Conservation (phyloP, 2,888 invertebrate genomes). For the Lymantria dispar region DNA sequence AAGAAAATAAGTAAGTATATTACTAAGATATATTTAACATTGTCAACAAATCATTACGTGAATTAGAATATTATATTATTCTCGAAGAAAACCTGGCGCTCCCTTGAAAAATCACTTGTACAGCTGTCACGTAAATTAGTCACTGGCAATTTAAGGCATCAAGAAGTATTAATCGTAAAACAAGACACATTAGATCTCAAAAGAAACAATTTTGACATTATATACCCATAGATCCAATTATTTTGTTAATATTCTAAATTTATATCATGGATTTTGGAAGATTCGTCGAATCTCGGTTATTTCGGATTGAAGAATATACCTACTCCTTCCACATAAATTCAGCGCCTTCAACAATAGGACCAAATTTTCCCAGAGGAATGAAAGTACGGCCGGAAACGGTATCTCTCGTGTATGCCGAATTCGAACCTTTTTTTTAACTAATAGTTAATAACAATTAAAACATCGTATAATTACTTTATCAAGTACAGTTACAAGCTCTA, state of each 20-base stretch:
- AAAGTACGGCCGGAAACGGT: too few relatives aligned
- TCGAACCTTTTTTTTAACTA: too few relatives aligned
- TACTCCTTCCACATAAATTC: too few relatives aligned
- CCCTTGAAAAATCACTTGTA: constrained; percentile 23
- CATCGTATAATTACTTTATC: too few relatives aligned
- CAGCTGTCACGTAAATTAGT: constrained; percentile 33
- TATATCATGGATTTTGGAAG: neutral
- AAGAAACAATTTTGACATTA: constrained; percentile 7
- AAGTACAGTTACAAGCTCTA: too few relatives aligned
- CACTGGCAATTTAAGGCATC: constrained; percentile 26
- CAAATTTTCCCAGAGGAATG: too few relatives aligned
- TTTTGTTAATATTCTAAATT: constrained; percentile 12
- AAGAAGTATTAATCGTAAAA: constrained; percentile 14
- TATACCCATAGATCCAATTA: constrained; percentile 8
- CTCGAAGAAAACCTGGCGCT: constrained; percentile 6
- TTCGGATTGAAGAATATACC: too few relatives aligned
- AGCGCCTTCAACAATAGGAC: too few relatives aligned
- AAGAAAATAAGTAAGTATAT: too few relatives aligned
- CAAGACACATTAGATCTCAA: constrained; percentile 21
- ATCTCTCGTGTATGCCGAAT: too few relatives aligned
- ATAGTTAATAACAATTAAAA: too few relatives aligned
- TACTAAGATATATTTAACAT: neutral
- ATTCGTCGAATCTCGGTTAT: too few relatives aligned
- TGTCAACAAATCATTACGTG: constrained; percentile 14
- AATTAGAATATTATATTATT: constrained; percentile 15